phyloP scores from a whole-genome alignment of 2,113 vertebrate species.

The Oceanites oceanicus region DNA sequence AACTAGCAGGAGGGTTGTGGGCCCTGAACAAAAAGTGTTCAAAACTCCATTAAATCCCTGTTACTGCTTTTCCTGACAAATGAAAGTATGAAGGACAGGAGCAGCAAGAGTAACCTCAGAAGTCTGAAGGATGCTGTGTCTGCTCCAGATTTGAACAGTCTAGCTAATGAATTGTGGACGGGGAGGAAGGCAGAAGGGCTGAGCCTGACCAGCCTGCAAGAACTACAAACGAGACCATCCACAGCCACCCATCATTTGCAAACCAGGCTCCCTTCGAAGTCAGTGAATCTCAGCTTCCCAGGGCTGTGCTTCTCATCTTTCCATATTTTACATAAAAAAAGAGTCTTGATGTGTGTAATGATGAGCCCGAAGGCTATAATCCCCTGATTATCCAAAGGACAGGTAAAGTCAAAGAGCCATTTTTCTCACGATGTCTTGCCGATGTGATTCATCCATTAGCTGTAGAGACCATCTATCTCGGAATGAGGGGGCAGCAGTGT shows the following conservation, averaged over 20 bases:
- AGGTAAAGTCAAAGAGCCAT: neutral
- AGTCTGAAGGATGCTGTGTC: conserved; percentile 27
- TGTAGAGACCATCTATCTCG: neutral
- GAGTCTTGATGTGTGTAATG: neutral
- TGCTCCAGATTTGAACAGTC: conserved; percentile 22
- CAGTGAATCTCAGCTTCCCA: neutral
- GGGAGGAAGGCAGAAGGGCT: conserved; percentile 12
- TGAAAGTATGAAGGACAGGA: neutral
- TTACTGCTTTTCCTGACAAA: conserved; percentile 19
- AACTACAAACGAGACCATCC: neutral
- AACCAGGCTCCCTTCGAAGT: neutral
- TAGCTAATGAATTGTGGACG: conserved; percentile 10
- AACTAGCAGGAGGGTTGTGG: neutral
- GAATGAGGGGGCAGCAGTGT: neutral
- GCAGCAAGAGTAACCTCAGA: conserved; percentile 29
- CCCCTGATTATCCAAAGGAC: neutral
- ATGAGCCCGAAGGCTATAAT: conserved; percentile 14
- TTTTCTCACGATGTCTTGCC: neutral
- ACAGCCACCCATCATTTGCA: conserved; percentile 14
- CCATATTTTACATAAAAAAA: neutral
- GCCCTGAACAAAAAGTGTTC: conserved; percentile 20
- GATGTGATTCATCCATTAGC: neutral
- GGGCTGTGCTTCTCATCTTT: neutral
- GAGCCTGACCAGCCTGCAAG: neutral
- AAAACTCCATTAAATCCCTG: conserved; percentile 26